Conservation (phyloP, 1,140 invertebrate species). For the Heterodera schachtii region DNA sequence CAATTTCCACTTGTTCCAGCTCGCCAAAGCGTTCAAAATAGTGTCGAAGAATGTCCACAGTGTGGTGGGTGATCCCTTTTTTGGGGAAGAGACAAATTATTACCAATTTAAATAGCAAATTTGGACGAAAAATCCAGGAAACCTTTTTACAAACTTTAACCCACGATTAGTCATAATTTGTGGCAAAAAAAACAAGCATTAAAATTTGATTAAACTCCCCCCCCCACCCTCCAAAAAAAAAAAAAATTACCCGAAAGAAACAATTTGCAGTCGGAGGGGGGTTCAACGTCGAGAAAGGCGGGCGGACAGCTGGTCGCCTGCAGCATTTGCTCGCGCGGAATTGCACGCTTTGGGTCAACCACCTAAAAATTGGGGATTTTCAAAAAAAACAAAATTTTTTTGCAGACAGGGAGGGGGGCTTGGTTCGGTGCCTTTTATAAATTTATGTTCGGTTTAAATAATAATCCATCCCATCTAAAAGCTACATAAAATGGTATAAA, state of each 20-base stretch:
- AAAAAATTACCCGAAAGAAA: constrained; percentile 44
- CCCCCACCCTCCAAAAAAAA: too few relatives aligned
- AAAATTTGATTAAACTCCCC: too few relatives aligned
- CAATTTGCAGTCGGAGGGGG: constrained; percentile 50
- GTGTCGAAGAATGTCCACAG: constrained; percentile 50
- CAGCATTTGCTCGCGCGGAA: constrained; percentile 76
- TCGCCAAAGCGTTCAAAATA: constrained; percentile 56
- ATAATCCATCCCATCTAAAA: too few relatives aligned
- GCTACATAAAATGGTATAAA: too few relatives aligned
- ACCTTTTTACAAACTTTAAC: too few relatives aligned
- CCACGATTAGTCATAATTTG: neutral
- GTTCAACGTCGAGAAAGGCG: constrained; percentile 53
- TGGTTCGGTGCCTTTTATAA: too few relatives aligned
- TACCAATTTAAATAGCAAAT: constrained; percentile 9
- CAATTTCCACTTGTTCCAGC: constrained; percentile 56
- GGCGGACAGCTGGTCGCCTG: constrained; percentile 48
- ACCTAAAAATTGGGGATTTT: constrained; percentile 74
- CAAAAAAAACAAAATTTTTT: neutral
- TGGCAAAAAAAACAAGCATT: too few relatives aligned
- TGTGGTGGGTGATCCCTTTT: constrained; percentile 53
- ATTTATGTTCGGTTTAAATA: too few relatives aligned
- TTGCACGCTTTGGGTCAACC: constrained; percentile 92
- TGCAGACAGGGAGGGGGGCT: neutral
- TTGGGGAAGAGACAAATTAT: constrained; percentile 46
- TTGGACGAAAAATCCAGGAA: neutral